Evolutionary conservation across 1,140 invertebrate genomes (phyloP).

Genomic region (Drosophila pseudoobscura): DNA sequence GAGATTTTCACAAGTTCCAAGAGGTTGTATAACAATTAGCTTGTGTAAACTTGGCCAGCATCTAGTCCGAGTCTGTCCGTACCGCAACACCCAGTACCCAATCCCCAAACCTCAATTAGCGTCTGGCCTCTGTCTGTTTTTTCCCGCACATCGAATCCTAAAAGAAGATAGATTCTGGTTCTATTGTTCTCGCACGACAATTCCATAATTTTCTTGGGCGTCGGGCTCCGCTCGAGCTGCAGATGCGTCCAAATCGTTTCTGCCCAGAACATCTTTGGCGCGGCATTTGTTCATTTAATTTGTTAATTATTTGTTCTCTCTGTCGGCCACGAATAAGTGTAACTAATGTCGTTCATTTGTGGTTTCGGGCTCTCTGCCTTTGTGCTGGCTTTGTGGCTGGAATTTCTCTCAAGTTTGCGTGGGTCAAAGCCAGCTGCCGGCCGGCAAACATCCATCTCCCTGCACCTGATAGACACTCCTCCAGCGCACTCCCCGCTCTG

Average conservation of each 20-base stretch:
- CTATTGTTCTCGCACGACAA: constrained; percentile 41
- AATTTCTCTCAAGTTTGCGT: constrained; percentile 59
- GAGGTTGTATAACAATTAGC: constrained; percentile 67
- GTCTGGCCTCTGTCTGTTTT: constrained; percentile 19
- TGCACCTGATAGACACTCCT: constrained; percentile 17
- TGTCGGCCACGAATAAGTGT: constrained; percentile 47
- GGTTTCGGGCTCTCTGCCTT: constrained; percentile 30
- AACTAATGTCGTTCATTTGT: constrained; percentile 78
- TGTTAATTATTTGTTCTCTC: constrained; percentile 70
- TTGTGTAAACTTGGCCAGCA: constrained; percentile 58
- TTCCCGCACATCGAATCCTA: background rate
- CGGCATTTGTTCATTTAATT: constrained; percentile 69
- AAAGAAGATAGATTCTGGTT: constrained; percentile 8
- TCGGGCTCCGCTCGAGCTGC: constrained; percentile 37
- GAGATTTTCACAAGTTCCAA: constrained; percentile 73
- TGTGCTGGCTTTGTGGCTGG: constrained; percentile 22
- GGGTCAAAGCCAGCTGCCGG: constrained; percentile 59
- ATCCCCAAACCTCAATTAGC: constrained; percentile 70
- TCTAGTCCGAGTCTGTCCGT: background rate
- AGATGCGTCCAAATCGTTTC: constrained; percentile 56
- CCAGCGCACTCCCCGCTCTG: constrained; percentile 2
- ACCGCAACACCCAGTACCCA: constrained; percentile 2
- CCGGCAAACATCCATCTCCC: constrained; percentile 5
- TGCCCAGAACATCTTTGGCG: constrained; percentile 14
- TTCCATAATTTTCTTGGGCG: constrained; percentile 38